Evolutionary conservation across 2,888 invertebrate species (phyloP).

Genomic region (Synanthedon tipuliformis): DNA sequence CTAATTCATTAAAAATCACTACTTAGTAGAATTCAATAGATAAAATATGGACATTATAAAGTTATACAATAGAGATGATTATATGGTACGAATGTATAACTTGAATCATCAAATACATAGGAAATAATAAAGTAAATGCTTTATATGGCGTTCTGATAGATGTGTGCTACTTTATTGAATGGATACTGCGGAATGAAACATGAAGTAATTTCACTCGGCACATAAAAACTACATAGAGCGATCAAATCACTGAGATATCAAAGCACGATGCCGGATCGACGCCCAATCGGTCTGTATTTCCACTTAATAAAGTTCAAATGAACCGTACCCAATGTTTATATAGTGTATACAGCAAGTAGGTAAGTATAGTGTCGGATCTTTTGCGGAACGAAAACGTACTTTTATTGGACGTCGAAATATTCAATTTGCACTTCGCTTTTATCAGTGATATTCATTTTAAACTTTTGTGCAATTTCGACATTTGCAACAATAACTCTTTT

Average conservation of each 20-base stretch:
- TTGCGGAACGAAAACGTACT: neutral
- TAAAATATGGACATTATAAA: neutral
- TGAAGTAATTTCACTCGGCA: neutral
- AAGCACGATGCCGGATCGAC: conserved; percentile 13
- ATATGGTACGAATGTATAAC: neutral
- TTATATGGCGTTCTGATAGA: too few relatives aligned
- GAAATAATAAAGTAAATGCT: too few relatives aligned
- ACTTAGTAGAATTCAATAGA: too few relatives aligned
- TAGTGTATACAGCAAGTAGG: conserved; percentile 24
- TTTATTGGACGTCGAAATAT: neutral
- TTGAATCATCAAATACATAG: neutral
- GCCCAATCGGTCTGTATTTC: conserved; percentile 34
- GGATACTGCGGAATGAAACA: too few relatives aligned
- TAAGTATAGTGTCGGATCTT: conserved; percentile 8
- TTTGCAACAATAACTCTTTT: too few relatives aligned
- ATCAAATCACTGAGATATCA: neutral
- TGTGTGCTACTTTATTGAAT: too few relatives aligned
- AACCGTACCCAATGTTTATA: conserved; percentile 44
- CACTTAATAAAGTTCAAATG: conserved; percentile 56
- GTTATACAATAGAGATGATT: neutral
- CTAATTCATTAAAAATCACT: too few relatives aligned
- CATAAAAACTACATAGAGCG: neutral
- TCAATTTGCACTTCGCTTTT: neutral
- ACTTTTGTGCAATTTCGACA: too few relatives aligned
- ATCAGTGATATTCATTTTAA: neutral